Conservation (phyloP, 2,797 vertebrate species). For the Channa striata region DNA sequence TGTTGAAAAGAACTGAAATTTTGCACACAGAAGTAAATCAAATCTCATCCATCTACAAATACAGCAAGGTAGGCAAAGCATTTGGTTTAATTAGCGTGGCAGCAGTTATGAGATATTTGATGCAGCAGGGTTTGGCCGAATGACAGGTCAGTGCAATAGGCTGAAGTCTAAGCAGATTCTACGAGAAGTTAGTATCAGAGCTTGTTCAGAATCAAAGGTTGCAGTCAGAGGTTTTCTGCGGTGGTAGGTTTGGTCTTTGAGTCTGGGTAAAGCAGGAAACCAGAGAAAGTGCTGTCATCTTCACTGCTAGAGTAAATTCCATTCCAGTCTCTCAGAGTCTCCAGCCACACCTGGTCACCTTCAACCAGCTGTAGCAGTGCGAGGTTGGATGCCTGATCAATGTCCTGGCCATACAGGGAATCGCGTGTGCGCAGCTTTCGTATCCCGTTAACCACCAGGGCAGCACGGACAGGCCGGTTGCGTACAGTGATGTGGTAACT, state of each 20-base stretch:
- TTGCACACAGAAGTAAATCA: constrained; percentile 41
- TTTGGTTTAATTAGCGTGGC: constrained; percentile 44
- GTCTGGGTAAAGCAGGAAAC: constrained; percentile 91
- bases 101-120: constrained; percentile 30
- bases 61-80: constrained; percentile 49
- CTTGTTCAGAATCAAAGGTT: constrained; percentile 18
- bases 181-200: constrained; percentile 28
- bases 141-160: constrained; percentile 53
- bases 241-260: constrained; percentile 37
- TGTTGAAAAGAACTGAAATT: constrained; percentile 51
- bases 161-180: constrained; percentile 43
- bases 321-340: constrained; percentile 94
- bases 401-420: constrained; percentile 94
- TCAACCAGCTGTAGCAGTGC: constrained; percentile 86
- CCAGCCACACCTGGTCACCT: constrained; percentile 96
- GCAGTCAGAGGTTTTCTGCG: constrained; percentile 48
- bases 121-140: constrained; percentile 34
- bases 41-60: constrained; percentile 35
- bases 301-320: constrained; percentile 93
- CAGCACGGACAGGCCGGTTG: constrained; percentile 89
- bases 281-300: constrained; percentile 95
- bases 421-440: constrained; percentile 90
- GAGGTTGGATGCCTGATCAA: constrained; percentile 94
- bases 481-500: constrained; percentile 93
- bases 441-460: constrained; percentile 88